phyloP scores from a whole-genome alignment of 2,888 invertebrate genomes.

The Hydriomena furcata region DNA sequence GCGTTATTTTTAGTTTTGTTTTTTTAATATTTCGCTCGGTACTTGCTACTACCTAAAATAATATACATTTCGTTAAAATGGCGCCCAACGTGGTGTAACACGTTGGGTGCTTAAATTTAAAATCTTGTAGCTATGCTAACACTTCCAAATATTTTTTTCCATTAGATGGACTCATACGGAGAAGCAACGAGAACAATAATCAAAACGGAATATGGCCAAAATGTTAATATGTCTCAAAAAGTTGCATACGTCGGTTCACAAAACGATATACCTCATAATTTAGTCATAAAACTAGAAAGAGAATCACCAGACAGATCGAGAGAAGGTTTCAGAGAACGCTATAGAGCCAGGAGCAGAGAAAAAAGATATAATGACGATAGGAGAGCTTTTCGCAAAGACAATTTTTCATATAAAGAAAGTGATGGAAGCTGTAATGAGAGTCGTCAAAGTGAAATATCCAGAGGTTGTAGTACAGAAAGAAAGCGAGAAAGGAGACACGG shows the following conservation, averaged over 20 bases:
- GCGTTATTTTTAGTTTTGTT: no score
- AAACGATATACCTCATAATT: neutral
- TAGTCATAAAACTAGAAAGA: constrained; percentile 24
- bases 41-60: no score
- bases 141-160: constrained; percentile 14
- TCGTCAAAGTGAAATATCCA: neutral
- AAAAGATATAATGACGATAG: constrained; percentile 1
- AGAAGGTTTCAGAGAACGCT: neutral
- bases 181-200: constrained; percentile 34
- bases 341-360: constrained; percentile 11
- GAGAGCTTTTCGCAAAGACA: constrained; percentile 5
- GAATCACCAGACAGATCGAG: constrained; percentile 16
- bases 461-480: constrained; percentile 4
- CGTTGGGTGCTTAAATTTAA: neutral
- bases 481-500: constrained; percentile 1
- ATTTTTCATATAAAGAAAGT: constrained; percentile 3
- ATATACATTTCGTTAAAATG: neutral
- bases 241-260: constrained; percentile 7
- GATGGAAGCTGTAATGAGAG: neutral
- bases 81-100: constrained; percentile 1
- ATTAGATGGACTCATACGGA: constrained; percentile 56
- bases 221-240: constrained; percentile 20
- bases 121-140: neutral
- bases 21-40: no score
- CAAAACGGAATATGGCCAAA: constrained; percentile 32